Evolutionary conservation across 2,113 vertebrate genomes (phyloP), one percentile per base, ranked within the genome.

Genomic region (Sander lucioperca): DNA sequence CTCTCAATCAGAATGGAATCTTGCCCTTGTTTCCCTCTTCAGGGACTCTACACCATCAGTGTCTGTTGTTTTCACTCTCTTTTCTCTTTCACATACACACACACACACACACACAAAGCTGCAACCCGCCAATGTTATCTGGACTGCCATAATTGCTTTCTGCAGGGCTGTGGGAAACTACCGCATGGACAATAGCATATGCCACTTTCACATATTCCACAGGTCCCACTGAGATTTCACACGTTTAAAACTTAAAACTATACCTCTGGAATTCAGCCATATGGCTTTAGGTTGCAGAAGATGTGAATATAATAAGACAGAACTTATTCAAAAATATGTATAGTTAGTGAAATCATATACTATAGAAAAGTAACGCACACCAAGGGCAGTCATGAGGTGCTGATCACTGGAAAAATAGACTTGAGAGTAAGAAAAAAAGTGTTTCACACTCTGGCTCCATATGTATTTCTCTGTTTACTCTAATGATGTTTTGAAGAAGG

Each of bases 131-230:
- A 18, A 21, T 45, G 23, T 25, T 50, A 68, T 79, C 83, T 56
- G 27, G 43, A 16, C 66, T 61, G 77, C 67, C 79, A 84, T 86
- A 62, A 77, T 77, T 81, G 78, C 81, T 77, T 69, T 67, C 78
- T 77, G 54, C n/a, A 76, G 65, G 73, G 82, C 80, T 76, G 87
- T 92, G 90, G 82, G 90, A 91, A 91, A 81, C 56, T 25, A 54
- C 33, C 8, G 11, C 16, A 70, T 25, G 27, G 57, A 87, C 73
- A 68, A 73, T 59, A 47, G 64, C 47, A 25, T 39, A 58, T 48
- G 64, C 25, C 14, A 0, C 43, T 4, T 27, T 84, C 23, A 69
- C 36, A 18, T 53, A 48, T 14, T 53, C 51, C 33, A 47, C 64
- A 54, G 45, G 16, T 23, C 48, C 48, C 21, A 43, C 30, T 11